Conservation (phyloP, 2,113 vertebrate genomes). For the Seriola aureovittata region DNA sequence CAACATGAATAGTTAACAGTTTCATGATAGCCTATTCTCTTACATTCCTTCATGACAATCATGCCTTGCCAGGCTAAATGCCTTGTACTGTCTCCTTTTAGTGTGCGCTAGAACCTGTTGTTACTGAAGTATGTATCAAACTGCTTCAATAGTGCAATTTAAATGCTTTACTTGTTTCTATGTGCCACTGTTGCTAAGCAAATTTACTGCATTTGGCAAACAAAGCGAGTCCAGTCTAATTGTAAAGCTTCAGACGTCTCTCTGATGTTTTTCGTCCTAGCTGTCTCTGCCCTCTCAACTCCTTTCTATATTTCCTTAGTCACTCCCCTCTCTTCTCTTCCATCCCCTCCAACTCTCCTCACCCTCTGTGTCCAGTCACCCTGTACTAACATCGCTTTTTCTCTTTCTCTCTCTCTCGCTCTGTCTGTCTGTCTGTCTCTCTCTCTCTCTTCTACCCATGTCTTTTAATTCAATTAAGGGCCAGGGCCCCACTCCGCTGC, state of each 20-base stretch:
- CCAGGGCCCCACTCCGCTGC: slow-evolving; percentile 89
- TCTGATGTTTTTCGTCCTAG: slow-evolving; percentile 71
- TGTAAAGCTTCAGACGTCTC: slow-evolving; percentile 71
- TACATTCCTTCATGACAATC: background rate
- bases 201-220: slow-evolving; percentile 71
- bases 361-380: slow-evolving; percentile 59
- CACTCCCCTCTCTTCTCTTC: slow-evolving; percentile 44
- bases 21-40: background rate
- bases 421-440: slow-evolving; percentile 42
- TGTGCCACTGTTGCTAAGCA: slow-evolving; percentile 75
- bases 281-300: slow-evolving; percentile 61
- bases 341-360: slow-evolving; percentile 44
- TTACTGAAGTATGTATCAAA: slow-evolving; percentile 17
- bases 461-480: slow-evolving; percentile 99
- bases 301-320: slow-evolving; percentile 63
- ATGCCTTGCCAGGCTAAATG: background rate
- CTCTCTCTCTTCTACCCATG: slow-evolving; percentile 65
- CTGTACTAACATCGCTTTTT: slow-evolving; percentile 47
- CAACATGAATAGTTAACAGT: background rate
- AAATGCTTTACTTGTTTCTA: slow-evolving; percentile 50
- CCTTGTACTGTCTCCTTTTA: slow-evolving; percentile 9
- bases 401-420: slow-evolving; percentile 46
- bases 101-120: background rate
- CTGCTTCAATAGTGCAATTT: slow-evolving; percentile 27
- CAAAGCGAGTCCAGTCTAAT: slow-evolving; percentile 60